Percentiles rank a stretch among this genome's conserved stretches.
phyloP scores from a whole-genome alignment of 1,140 invertebrate genomes.

The Maniola jurtina region DNA sequence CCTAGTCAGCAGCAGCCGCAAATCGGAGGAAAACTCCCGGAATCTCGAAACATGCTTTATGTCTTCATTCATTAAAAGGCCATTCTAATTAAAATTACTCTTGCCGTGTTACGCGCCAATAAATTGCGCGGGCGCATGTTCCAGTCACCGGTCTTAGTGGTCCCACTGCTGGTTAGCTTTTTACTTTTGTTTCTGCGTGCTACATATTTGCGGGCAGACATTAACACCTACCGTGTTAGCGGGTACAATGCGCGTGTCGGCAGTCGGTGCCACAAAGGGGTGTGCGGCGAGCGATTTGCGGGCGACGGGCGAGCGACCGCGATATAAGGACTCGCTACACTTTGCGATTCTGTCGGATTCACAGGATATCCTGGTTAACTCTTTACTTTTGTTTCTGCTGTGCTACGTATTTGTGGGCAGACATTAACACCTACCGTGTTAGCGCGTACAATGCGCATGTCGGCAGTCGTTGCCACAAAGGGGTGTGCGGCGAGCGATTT shows the following conservation, averaged over 20 bases:
- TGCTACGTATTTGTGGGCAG: conserved; percentile 67
- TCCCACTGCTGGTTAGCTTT: not conserved
- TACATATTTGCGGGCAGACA: conserved; percentile 68
- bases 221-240: conserved; percentile 60
- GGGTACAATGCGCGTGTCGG: conserved; percentile 60
- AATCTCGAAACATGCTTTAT: conserved; percentile 63
- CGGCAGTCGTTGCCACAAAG: conserved; percentile 65
- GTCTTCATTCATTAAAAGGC: conserved; percentile 74
- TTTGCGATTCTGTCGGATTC: too few species aligned
- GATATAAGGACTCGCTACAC: too few species aligned
- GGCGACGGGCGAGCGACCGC: conserved; percentile 31
- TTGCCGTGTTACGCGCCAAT: conserved; percentile 55
- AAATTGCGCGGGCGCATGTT: conserved; percentile 59
- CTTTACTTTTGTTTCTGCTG: conserved; percentile 60
- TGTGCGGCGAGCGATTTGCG: conserved; percentile 55
- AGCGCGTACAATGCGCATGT: conserved; percentile 56
- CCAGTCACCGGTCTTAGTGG: conserved; percentile 15
- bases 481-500: conserved; percentile 52
- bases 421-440: conserved; percentile 63
- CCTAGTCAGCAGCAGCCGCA: conserved; percentile 64
- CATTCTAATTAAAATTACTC: conserved; percentile 75
- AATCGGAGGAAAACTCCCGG: conserved; percentile 46
- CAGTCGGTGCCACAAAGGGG: conserved; percentile 63
- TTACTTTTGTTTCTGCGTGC: conserved; percentile 62
- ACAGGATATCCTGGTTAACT: not conserved